A percentile compares a stretch with the other conserved stretches of the same genome.
These are phyloP conservation scores for Gastrophysa polygoni DNA, from an alignment of 2,888 invertebrate species.

Conservation along the genomic window DNA sequence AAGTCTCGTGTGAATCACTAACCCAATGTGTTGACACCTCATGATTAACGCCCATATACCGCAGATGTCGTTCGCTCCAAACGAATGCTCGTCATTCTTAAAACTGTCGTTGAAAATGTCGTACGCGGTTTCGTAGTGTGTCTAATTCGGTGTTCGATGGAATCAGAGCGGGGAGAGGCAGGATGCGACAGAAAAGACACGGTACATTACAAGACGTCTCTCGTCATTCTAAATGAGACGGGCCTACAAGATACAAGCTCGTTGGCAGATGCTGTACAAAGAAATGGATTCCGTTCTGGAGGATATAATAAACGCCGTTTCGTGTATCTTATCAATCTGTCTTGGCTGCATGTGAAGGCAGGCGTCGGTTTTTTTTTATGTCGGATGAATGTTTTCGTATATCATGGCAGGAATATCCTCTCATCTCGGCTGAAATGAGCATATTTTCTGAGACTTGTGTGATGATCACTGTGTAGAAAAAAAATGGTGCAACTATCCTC, in stretches of 20 bases:
- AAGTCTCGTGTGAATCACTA: no score
- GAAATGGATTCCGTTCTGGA: neutral
- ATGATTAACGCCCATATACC: slow-evolving; percentile 18
- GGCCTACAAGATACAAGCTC: slow-evolving; percentile 15
- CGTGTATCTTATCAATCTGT: neutral
- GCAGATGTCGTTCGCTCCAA: slow-evolving; percentile 34
- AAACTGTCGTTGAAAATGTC: slow-evolving; percentile 42
- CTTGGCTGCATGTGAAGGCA: neutral
- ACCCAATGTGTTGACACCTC: slow-evolving; percentile 26
- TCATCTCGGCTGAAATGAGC: no score
- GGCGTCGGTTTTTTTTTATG: no score
- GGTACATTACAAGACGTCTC: slow-evolving; percentile 13
- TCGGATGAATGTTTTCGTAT: no score
- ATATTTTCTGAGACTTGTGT: no score
- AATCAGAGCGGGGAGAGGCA: neutral
- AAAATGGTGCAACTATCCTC: no score
- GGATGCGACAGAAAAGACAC: slow-evolving; percentile 15
- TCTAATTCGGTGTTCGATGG: slow-evolving; percentile 7
- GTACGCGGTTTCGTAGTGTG: slow-evolving; percentile 24
- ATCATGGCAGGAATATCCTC: no score
- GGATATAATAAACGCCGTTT: neutral
- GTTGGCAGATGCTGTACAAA: slow-evolving; percentile 4
- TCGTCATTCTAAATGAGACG: slow-evolving; percentile 16
- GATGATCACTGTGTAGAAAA: no score
- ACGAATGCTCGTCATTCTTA: slow-evolving; percentile 39